These are phyloP conservation scores for Anas platyrhynchos DNA, from an alignment of 2,113 vertebrate species.

Conservation along the genomic window DNA sequence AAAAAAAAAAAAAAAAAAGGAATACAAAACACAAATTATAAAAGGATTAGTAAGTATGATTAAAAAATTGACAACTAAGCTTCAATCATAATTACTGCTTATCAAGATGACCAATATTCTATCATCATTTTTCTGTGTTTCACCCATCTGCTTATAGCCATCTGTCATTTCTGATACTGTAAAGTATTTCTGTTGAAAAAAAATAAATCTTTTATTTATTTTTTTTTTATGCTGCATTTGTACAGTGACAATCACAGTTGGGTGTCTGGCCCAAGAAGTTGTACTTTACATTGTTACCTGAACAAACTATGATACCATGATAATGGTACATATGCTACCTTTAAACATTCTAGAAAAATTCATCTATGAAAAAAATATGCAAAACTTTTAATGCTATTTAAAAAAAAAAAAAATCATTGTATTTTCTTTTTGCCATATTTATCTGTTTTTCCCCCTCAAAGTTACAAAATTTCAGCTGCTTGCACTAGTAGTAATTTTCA, in stretches of 20 bases:
- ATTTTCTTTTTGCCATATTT: not conserved
- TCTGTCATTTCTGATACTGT: not conserved
- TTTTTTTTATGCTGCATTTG: not conserved
- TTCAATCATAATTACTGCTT: not conserved
- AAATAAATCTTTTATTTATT: not conserved
- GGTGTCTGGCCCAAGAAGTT: not conserved
- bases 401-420: not conserved
- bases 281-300: not conserved
- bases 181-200: not conserved
- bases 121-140: not conserved
- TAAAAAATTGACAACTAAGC: not conserved
- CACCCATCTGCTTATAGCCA: constrained; percentile 3
- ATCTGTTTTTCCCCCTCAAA: not conserved
- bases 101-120: not conserved
- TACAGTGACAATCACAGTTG: not conserved
- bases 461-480: not conserved
- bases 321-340: not conserved
- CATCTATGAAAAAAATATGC: not conserved
- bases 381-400: not conserved
- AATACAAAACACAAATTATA: not conserved
- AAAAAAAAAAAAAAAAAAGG: not conserved
- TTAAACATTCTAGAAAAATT: not conserved
- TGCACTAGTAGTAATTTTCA: not conserved
- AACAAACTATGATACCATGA: not conserved
- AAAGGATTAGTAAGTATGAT: not conserved